Base-by-base conservation (phyloP, 2,888 invertebrate genomes). In the Melikaiella ostensackeni region DNA sequence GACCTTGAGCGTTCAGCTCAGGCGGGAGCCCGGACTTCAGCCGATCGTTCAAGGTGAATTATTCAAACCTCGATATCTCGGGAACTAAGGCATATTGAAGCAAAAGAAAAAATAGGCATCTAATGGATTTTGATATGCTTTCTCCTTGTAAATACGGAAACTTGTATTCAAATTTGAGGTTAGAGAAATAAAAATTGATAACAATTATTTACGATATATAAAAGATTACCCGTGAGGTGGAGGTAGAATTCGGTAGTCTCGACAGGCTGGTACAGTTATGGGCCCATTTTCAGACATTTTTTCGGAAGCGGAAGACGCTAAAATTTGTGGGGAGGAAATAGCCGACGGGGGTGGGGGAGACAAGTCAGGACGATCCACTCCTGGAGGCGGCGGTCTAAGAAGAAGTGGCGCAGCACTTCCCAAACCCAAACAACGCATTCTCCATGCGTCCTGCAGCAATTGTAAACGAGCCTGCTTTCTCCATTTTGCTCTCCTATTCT, bases 401-500 rank as follows among this genome's bases (percentile, higher is more conserved):
- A 91, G 86, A 80, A 91, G 86, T 42, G 91, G 90, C 59, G 90
- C 90, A 21, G 89, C 89, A 79, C 87, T 89, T 21, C 91, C 90
- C 74, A 91, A 85, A 30, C 97, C 97, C 30, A 97, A 93, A 89
- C 97, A 97, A 80, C 97, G 94, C 96, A 97, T 97, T 84, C 97
- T 92, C 97, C 97, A 97, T 1, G 97, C 97, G 88, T 97, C 97
- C 89, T 97, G 97, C 27, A 97, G 92, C 75, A 97, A 92, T 88
- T 97, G 97, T 79, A 97, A 92, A 0, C 97, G 94, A 1, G 97
- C 97, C 88, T 97, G 97, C 89, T 97, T 97, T 24, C 97, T 94
- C 97, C 97, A 97, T 91, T 97, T 97, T 7, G 97, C 97, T 75
- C 97, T 93, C 61, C 97, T 93, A 90, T 97, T 97, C 93, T 97